Conservation (phyloP, 1,140 invertebrate genomes). For the Aphidius ervi region DNA sequence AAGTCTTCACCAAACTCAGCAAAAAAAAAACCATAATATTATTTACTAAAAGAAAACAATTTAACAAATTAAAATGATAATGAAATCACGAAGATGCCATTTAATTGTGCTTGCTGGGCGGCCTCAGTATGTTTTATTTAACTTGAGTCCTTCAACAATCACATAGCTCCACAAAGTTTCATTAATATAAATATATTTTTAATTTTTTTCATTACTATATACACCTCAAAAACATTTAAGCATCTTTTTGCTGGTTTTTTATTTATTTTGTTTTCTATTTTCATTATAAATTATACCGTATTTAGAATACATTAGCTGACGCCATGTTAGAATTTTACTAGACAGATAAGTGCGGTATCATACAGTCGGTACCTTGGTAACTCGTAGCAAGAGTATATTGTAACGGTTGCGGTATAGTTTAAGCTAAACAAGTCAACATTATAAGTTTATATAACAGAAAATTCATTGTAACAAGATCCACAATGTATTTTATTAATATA, state of each 20-base stretch:
- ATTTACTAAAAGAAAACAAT: neutral
- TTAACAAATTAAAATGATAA: constrained; percentile 17
- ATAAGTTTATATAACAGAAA: too few species aligned
- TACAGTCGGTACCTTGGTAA: neutral
- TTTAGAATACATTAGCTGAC: constrained; percentile 40
- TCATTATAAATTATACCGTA: constrained; percentile 27
- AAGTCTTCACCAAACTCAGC: neutral
- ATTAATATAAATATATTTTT: neutral
- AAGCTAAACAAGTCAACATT: too few species aligned
- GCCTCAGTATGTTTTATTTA: constrained; percentile 23
- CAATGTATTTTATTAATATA: too few species aligned
- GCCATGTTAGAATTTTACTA: constrained; percentile 24
- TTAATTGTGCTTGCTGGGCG: constrained; percentile 29
- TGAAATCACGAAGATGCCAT: constrained; percentile 18
- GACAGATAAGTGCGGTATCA: constrained; percentile 16
- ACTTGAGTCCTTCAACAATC: too few species aligned
- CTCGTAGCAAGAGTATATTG: constrained; percentile 1
- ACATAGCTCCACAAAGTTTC: neutral
- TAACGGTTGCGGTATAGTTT: constrained; percentile 1
- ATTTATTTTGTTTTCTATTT: constrained; percentile 27
- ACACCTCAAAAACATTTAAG: too few species aligned
- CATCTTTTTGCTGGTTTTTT: neutral
- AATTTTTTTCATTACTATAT: neutral
- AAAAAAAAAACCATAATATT: neutral
- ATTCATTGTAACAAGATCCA: too few species aligned